Evolutionary conservation across 1,140 invertebrate genomes (phyloP), one percentile per base, ranked within the genome.

Genomic region (Drosophila micromelanica): DNA sequence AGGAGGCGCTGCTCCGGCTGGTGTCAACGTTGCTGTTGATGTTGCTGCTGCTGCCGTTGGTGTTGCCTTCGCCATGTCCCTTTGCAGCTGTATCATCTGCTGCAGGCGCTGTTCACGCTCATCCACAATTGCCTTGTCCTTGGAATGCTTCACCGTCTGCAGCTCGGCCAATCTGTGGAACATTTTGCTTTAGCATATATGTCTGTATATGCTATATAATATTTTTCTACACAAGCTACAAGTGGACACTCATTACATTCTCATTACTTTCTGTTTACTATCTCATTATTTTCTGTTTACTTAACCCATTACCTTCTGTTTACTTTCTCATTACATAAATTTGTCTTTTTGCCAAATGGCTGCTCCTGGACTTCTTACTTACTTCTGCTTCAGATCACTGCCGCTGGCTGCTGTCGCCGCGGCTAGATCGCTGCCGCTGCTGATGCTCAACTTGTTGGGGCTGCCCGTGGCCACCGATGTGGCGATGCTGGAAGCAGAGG

Each of bases 51-150:
- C 94, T 30, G 95, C 93, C 42, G 95, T 94, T 86, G 96, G 94
- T 2, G 94, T 94, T 63, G 96, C 91, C 73, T 95, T 94, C 57
- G 95, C 94, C 61, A 95, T 94, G 80, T 96, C 95, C 70, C 94
- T 94, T 20, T 95, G 94, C 75, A 96, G 92, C 56, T 96, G 92
- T 3, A 95, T 93, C 94, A 96, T 94, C 92, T 96, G 95, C 61
- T 96, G 94, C 77, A 96, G 94, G n/a, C 96, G 93, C 72, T 94
- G 92, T 71, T 96, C 95, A 74, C 96, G 94, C 76, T 97, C 96
- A 56, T 96, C 95, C 35, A 95, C 94, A 68, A 97, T 92, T 43
- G 93, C 93, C 73, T 96, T 95, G 90, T 96, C 96, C 79, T 94
- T 94, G 62, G 93, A 94, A 84, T 97, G 96, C 72, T 94, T 94